These are phyloP conservation scores for Pygocentrus nattereri DNA, from an alignment of 2,797 vertebrate species.

Conservation along the genomic window DNA sequence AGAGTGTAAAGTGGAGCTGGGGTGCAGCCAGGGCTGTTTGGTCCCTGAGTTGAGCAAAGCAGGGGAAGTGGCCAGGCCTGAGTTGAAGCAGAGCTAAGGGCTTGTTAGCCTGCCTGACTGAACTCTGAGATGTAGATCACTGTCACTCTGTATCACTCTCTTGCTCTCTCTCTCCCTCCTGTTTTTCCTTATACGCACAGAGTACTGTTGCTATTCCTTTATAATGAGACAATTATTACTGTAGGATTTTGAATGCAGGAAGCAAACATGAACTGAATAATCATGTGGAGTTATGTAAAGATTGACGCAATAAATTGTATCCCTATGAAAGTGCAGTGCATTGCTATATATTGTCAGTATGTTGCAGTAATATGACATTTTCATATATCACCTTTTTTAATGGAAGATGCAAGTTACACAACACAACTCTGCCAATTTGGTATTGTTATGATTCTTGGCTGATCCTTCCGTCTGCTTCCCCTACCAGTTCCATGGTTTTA, in stretches of 20 bases:
- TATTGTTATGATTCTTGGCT: slow-evolving; percentile 21
- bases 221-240: background rate
- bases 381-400: background rate
- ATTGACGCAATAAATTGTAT: background rate
- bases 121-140: slow-evolving; percentile 9
- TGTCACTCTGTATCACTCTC: slow-evolving; percentile 9
- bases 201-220: background rate
- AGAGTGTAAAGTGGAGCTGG: background rate
- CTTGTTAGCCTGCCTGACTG: slow-evolving; percentile 17
- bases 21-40: background rate
- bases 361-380: background rate
- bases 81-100: slow-evolving; percentile 7
- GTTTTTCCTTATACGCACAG: background rate
- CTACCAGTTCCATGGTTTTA: slow-evolving; percentile 59
- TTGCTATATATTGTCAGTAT: background rate
- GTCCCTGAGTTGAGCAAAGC: background rate
- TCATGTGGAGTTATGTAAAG: background rate
- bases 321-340: background rate
- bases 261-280: background rate
- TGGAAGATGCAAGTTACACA: background rate
- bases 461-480: slow-evolving; percentile 36
- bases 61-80: background rate
- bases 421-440: slow-evolving; percentile 3
- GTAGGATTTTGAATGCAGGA: background rate
- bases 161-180: background rate